Evolutionary conservation across 2,113 vertebrate genomes (phyloP).

Genomic region (Aramus guarauna): DNA sequence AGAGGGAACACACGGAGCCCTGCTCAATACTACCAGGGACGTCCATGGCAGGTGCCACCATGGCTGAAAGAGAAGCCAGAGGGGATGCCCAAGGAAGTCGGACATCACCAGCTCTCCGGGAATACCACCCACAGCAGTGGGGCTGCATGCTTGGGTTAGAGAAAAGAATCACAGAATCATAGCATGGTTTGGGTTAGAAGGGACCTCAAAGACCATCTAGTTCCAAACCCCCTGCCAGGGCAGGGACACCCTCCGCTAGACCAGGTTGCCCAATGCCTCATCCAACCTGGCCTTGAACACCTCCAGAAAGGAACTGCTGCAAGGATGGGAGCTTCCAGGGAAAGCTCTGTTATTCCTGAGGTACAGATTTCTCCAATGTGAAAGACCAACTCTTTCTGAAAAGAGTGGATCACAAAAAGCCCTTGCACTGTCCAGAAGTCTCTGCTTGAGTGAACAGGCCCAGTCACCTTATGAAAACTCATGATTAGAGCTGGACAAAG

Average conservation of each 20-base stretch:
- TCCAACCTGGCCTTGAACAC: no score
- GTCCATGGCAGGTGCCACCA: background rate
- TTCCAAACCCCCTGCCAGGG: no score
- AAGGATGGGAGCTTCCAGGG: background rate
- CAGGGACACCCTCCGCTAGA: no score
- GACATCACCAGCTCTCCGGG: background rate
- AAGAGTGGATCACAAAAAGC: background rate
- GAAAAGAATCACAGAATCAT: no score
- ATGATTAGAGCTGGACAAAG: background rate
- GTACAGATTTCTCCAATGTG: background rate
- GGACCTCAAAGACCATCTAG: no score
- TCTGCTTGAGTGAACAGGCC: background rate
- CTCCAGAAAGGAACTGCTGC: background rate
- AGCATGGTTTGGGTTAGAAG: no score
- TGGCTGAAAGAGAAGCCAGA: background rate
- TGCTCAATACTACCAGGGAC: fast-evolving
- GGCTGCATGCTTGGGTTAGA: background rate
- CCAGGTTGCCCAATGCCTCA: no score
- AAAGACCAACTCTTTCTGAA: background rate
- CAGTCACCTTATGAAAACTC: background rate
- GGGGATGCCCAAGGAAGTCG: fast-evolving
- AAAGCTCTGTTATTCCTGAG: background rate
- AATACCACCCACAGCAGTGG: background rate
- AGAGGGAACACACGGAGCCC: background rate
- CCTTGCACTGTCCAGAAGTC: background rate